Conservation (phyloP, 2,113 vertebrate genomes). For the Chionomys nivalis region DNA sequence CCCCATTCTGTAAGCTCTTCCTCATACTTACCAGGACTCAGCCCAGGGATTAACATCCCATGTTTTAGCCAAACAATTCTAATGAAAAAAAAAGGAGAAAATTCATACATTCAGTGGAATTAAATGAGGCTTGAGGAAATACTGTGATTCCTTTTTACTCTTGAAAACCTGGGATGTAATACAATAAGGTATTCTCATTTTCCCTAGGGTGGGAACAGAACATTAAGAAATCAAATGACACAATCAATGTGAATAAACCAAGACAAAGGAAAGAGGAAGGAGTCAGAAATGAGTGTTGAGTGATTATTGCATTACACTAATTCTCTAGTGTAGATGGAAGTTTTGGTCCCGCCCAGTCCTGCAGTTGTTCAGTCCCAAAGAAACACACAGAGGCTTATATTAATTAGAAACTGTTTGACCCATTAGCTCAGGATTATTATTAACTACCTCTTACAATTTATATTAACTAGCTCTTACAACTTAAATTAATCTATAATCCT, state of each 20-base stretch:
- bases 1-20: neutral
- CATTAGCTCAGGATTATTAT: no score
- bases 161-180: neutral
- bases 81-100: neutral
- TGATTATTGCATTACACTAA: neutral
- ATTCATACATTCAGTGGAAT: neutral
- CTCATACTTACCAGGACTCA: neutral
- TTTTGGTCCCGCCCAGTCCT: no score
- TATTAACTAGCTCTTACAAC: no score
- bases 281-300: neutral
- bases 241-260: neutral
- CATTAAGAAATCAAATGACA: neutral
- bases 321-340: neutral
- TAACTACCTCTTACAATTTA: no score
- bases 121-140: neutral
- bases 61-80: neutral
- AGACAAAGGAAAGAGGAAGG: neutral
- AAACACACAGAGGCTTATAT: no score
- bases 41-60: neutral
- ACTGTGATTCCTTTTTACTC: neutral
- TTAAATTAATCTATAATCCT: no score
- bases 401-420: no score
- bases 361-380: no score
- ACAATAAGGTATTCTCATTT: neutral
- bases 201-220: neutral